A percentile compares a stretch with the other conserved stretches of the same genome.
Conservation (phyloP, 2,888 invertebrate species). For the Cephus spinipes region DNA sequence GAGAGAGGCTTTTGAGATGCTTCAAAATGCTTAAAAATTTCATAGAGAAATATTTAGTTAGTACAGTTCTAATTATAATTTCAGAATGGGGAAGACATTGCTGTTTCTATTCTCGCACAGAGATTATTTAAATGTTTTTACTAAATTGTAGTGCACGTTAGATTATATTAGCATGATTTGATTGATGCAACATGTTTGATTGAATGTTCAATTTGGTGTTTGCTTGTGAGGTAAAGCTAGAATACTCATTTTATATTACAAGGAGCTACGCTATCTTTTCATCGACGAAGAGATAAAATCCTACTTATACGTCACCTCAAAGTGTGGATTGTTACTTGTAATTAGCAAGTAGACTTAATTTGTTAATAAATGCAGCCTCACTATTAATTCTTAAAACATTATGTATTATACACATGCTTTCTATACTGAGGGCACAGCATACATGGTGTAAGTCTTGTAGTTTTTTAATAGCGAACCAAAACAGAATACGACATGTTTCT, state of each 20-base stretch:
- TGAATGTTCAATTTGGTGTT: conserved; percentile 36
- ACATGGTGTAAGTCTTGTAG: conserved; percentile 3
- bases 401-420: conserved; percentile 1
- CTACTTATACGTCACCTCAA: background rate
- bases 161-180: conserved; percentile 14
- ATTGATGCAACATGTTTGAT: conserved; percentile 44
- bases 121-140: conserved; percentile 16
- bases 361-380: conserved; percentile 2
- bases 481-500: background rate
- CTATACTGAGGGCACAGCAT: conserved; percentile 5
- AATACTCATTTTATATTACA: background rate
- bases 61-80: background rate
- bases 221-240: conserved; percentile 36
- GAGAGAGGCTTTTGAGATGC: background rate
- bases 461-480: background rate
- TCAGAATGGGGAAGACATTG: conserved; percentile 41
- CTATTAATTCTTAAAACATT: background rate
- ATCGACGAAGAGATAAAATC: conserved; percentile 3
- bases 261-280: background rate
- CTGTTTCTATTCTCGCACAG: conserved; percentile 28
- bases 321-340: background rate
- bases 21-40: background rate
- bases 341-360: conserved; percentile 1
- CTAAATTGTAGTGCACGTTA: conserved; percentile 20
- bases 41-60: background rate